Evolutionary conservation across 2,797 vertebrate genomes (phyloP), one percentile per base, ranked within the genome.

Genomic region (Remorina albescens): DNA sequence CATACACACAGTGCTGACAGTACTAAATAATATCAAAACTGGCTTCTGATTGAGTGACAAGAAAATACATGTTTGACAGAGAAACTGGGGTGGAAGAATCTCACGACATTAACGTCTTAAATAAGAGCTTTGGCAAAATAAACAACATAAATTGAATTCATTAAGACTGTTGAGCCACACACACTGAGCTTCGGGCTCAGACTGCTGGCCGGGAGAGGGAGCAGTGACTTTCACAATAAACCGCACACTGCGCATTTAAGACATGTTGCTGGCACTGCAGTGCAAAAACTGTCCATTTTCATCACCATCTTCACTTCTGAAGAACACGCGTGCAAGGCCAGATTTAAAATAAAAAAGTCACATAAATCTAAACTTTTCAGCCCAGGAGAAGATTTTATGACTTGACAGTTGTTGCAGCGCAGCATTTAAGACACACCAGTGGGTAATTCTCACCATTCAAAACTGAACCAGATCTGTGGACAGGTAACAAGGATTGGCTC

Each of bases 81-180:
- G 86, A 94, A 91, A 95, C 93, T 93, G 90, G 88, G 92, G 95
- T 92, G 87, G 95, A 95, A 96, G 95, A 96, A 94, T 89, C 92
- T 94, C 83, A 90, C 95, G 94, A 93, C 95, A 96, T 95, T 95
- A 93, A 96, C 96, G 95, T 95, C 72, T 85, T 12, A 88, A 88
- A 88, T 67, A 83, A 86, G 67, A 78, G 82, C 74, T 92, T 94
- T 94, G 92, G 91, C 92, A 91, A 94, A 91, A 81, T 71, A 6
- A 71, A 84, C 42, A 91, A 89, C 89, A 89, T 87, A 90, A 93
- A 92, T 93, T 60, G 95, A 53, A 42, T 42, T n/a, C 11, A 90
- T 95, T 95, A 88, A 89, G 95, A 96, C 96, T 95, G 90, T 95
- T 94, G 94, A 94, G 90, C 91, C 94, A 92, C 95, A 83, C 71